phyloP scores from a whole-genome alignment of 2,113 vertebrate species.

The Todiramphus saurophagus region DNA sequence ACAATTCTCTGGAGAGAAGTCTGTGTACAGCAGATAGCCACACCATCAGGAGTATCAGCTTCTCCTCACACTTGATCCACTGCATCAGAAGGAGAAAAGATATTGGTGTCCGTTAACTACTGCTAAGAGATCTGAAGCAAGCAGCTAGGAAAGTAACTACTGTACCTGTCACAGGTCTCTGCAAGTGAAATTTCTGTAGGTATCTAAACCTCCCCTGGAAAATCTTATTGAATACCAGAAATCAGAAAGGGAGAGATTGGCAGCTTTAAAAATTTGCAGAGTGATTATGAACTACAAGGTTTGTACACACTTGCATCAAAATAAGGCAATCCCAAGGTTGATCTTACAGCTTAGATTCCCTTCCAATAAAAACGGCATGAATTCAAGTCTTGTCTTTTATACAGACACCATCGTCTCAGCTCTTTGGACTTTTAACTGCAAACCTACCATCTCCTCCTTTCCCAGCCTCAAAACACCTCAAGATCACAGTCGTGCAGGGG shows the following conservation, averaged over 20 bases:
- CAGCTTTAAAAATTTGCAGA: neutral
- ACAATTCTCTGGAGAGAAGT: slow-evolving; percentile 11
- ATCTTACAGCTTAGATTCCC: neutral
- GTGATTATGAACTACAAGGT: neutral
- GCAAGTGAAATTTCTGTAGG: neutral
- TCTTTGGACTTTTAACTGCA: neutral
- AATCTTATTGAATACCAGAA: neutral
- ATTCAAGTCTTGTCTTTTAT: neutral
- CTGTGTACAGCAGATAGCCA: neutral
- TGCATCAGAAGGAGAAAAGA: neutral
- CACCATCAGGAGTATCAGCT: slow-evolving; percentile 39
- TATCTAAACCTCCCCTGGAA: neutral
- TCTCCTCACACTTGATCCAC: slow-evolving; percentile 50
- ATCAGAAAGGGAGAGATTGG: neutral
- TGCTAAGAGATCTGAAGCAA: neutral
- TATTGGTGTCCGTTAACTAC: slow-evolving; percentile 49
- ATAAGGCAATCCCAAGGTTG: neutral
- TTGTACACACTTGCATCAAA: neutral
- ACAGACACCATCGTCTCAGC: neutral
- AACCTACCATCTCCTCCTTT: neutral
- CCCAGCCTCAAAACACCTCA: neutral
- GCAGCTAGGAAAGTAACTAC: neutral
- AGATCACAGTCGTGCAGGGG: neutral
- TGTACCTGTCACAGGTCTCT: neutral
- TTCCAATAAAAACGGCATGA: neutral